Conservation (phyloP, 2,797 vertebrate species). For the Heteromormyrus szaboi region DNA sequence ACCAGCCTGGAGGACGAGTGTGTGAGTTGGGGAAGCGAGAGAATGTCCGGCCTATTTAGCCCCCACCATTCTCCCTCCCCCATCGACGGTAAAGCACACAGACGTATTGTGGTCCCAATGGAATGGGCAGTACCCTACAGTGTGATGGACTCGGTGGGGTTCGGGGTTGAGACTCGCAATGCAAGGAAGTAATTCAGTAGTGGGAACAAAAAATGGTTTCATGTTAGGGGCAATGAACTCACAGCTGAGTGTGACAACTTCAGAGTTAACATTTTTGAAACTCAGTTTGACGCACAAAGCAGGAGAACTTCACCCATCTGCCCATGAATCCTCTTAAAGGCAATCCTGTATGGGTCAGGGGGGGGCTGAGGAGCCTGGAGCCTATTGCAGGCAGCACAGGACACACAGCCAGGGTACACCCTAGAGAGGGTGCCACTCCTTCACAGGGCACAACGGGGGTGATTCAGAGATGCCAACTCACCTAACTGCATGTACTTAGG, state of each 20-base stretch:
- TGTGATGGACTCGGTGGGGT: neutral
- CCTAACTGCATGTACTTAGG: neutral
- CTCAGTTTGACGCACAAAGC: neutral
- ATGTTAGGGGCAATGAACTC: neutral
- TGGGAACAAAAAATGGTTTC: neutral
- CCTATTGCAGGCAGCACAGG: neutral
- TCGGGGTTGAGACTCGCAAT: neutral
- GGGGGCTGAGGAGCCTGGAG: neutral
- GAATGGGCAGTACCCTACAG: no score
- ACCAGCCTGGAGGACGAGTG: constrained; percentile 27
- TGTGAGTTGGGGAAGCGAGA: constrained; percentile 13
- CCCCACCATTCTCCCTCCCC: neutral
- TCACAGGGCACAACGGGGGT: neutral
- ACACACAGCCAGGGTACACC: neutral
- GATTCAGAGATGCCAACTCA: neutral
- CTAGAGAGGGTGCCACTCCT: neutral
- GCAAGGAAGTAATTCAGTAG: neutral
- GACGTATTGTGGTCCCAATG: constrained; percentile 1
- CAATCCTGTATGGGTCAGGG: neutral
- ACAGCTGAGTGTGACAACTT: neutral
- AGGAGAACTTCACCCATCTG: neutral
- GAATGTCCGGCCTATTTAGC: constrained; percentile 25
- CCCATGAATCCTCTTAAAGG: neutral
- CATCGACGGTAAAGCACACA: neutral
- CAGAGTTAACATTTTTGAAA: neutral